A percentile compares a stretch with the other conserved stretches of the same genome.
Evolutionary conservation across 2,797 vertebrate genomes (phyloP).

Genomic region (Notolepis coatsorum): DNA sequence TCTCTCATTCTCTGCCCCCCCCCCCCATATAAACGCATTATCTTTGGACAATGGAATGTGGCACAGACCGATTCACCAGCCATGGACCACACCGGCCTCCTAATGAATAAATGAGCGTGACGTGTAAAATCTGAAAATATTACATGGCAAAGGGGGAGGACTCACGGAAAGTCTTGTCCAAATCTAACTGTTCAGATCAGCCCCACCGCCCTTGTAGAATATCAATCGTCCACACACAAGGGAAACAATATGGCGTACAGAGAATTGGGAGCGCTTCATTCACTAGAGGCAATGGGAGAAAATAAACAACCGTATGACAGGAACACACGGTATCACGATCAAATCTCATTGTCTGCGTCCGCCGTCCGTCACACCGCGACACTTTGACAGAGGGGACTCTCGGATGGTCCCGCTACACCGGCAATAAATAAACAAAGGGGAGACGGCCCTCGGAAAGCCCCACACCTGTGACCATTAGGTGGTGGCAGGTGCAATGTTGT

Average conservation of each 20-base stretch:
- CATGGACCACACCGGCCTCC: constrained; percentile 60
- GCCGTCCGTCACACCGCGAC: constrained; percentile 58
- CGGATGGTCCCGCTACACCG: constrained; percentile 51
- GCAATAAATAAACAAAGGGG: constrained; percentile 78
- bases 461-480: constrained; percentile 71
- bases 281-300: constrained; percentile 11
- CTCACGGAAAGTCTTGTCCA: constrained; percentile 57
- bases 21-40: constrained; percentile 62
- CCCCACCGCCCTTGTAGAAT: constrained; percentile 58
- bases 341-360: constrained; percentile 26
- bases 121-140: constrained; percentile 76
- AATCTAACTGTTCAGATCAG: constrained; percentile 72
- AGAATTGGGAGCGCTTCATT: constrained; percentile 45
- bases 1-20: constrained; percentile 27
- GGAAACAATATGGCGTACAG: constrained; percentile 37
- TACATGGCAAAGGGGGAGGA: constrained; percentile 63
- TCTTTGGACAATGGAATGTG: constrained; percentile 50
- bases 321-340: constrained; percentile 55
- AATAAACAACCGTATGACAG: background rate
- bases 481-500: constrained; percentile 72
- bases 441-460: constrained; percentile 57
- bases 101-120: constrained; percentile 78
- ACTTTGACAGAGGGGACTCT: constrained; percentile 56
- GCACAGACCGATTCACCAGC: constrained; percentile 64
- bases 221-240: constrained; percentile 53